Percentiles rank a stretch among this genome's conserved stretches.
Conservation (phyloP, 2,888 invertebrate genomes). For the Melinopterus prodromus region DNA sequence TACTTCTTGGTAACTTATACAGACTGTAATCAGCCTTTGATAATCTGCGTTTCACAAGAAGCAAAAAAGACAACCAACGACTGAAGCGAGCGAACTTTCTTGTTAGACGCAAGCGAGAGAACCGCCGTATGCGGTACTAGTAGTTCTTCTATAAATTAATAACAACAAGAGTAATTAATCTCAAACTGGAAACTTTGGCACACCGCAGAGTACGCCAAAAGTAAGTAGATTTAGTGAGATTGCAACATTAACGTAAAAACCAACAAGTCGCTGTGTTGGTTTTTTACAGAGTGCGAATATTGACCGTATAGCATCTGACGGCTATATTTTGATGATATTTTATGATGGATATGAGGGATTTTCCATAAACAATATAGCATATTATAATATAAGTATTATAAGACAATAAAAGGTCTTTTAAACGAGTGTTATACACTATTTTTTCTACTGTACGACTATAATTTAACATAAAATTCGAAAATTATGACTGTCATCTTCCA, state of each 20-base stretch:
- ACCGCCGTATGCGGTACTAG: neutral
- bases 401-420: no score
- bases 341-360: no score
- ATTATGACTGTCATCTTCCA: no score
- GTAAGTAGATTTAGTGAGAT: neutral
- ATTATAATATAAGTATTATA: no score
- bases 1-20: neutral
- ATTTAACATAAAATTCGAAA: no score
- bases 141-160: neutral
- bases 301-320: no score
- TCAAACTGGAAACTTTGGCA: neutral
- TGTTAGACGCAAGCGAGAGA: neutral
- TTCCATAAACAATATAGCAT: no score
- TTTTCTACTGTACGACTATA: no score
- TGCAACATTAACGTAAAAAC: neutral
- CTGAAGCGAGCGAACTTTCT: neutral
- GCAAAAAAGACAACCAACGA: neutral
- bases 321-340: no score
- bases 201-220: neutral
- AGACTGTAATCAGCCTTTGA: neutral
- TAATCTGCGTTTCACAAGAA: neutral
- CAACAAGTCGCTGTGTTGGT: neutral
- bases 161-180: slow-evolving; percentile 4
- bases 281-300: no score
- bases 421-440: no score